Evolutionary conservation across 2,113 vertebrate genomes (phyloP), one percentile per base, ranked within the genome.

Genomic region (Burhinus oedicnemus): DNA sequence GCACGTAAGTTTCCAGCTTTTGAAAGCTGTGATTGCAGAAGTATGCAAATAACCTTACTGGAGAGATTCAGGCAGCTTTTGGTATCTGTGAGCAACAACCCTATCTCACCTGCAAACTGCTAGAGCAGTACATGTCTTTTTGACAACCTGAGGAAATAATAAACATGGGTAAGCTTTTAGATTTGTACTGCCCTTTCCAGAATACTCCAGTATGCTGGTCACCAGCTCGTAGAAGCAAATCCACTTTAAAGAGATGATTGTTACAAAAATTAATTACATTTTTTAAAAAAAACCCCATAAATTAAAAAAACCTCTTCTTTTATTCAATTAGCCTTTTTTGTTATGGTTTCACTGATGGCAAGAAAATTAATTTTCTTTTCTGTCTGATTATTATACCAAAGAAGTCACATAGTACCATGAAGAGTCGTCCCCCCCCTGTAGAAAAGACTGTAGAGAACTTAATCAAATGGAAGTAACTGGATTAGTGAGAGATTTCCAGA

Each of bases 381-480:
- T 87, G 94, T 38, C 34, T 72, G 27, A 78, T 40, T 58, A 75
- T 22, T 61, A 32, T 79, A 93, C 44, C 42, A 90, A 79, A 79
- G n/a, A 76, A 95, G 70, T 65, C 45, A 92, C 12, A 51, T 3
- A 91, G 54, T 22, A 76, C 44, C 40, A 34, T 87, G 55, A 90
- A 83, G 40, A 78, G 25, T 66, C 34, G 32, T 65, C 36, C n/a
- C n/a, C 36, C 68, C 36, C n/a, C 34, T 32, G 12, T 44, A 78
- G 27, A 87, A 95, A 94, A 88, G 30, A 78, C 26, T 66, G 87
- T 68, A 76, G 61, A 97, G 94, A 87, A 85, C 77, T 87, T 90
- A 94, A 94, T 81, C 38, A 44, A 93, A 90, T 25, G 55, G 87
- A 97, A 97, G 74, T 89, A 95, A 95, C 61, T 38, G 81, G 64